Base-by-base conservation (phyloP, 2,797 vertebrate genomes). In the Rhadinocentrus ornatus region DNA sequence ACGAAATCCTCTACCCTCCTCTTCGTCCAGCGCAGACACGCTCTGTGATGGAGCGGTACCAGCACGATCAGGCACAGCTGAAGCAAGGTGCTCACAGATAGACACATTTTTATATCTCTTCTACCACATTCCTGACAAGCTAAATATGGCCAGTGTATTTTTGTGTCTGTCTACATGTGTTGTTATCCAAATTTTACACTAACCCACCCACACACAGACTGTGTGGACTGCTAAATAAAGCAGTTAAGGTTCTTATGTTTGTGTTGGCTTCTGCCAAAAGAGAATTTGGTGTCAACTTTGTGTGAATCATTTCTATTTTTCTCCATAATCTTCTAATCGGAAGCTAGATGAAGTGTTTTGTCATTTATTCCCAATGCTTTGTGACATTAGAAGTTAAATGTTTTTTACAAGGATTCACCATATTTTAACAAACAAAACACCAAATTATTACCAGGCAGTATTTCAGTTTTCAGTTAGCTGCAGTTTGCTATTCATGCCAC, bases 1-100 rank as follows among this genome's bases (percentile, higher is more conserved):
- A 99, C 55, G 97, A 99, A 86, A 99, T 99, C 78, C 96, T 99
- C 53, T 99, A 99, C 84, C 98, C 98, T 0, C 98, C 97, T 0
- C 93, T 99, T 62, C 96, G 97, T 68, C 95, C 97, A 1, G 95
- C 94, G 2, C 98, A 99, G 91, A 96, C 97, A 0, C 95, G 94
- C 78, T 81, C 93, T 15, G 87, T 97, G 88, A 96, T 99, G 92
- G 98, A 99, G 90, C 94, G 96, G 75, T 97, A 97, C 29, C 97
- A 99, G 69, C 94, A 94, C 1, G 96, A 96, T 88, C 88, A 80
- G 72, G 87, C 71, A 18, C 89, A 96, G 37, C 94, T 96, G n/a
- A 94, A 94, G 80, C 96, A 95, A 96, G 97, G 97, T 98, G 69
- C 88, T 92, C 50, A 24, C 46, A 54, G 66, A 44, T 8, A 63